These are phyloP conservation scores for Acanthurus leucopareius DNA, from an alignment of 2,797 vertebrate species.

Conservation along the genomic window DNA sequence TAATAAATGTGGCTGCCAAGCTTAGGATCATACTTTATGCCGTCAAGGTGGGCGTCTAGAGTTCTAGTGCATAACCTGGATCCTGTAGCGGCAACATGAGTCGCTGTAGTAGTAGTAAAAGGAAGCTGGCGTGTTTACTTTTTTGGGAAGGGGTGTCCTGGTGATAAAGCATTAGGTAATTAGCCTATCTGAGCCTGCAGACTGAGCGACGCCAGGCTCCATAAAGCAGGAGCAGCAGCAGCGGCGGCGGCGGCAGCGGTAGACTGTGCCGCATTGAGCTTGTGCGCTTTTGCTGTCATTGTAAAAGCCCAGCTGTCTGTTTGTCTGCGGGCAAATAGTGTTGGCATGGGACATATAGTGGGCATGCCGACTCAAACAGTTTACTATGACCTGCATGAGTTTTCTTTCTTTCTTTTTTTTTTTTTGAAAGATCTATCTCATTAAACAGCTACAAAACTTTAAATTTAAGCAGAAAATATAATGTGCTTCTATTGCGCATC, in stretches of 20 bases:
- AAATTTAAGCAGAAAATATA: not conserved
- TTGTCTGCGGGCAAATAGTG: slow-evolving; percentile 38
- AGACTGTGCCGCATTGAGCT: slow-evolving; percentile 74
- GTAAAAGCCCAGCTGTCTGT: slow-evolving; percentile 68
- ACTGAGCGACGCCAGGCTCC: slow-evolving; percentile 92
- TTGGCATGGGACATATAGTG: not conserved
- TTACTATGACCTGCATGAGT: slow-evolving; percentile 12
- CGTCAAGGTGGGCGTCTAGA: slow-evolving; percentile 42
- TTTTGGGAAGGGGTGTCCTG: slow-evolving; percentile 74
- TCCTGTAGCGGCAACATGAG: not conserved
- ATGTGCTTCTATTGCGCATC: not conserved
- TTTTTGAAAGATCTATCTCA: not conserved
- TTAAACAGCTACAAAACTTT: not conserved
- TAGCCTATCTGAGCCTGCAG: slow-evolving; percentile 88
- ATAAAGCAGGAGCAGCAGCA: slow-evolving; percentile 69
- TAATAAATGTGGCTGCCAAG: not conserved
- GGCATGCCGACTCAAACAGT: not conserved
- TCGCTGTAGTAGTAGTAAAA: slow-evolving; percentile 51
- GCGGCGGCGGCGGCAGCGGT: slow-evolving; percentile 54
- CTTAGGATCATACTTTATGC: not conserved
- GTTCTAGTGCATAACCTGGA: not conserved
- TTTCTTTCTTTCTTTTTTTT: not conserved
- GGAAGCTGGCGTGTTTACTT: slow-evolving; percentile 81
- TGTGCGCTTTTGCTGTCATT: slow-evolving; percentile 67
- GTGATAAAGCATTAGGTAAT: slow-evolving; percentile 86